Percentiles rank a stretch among this genome's conserved stretches.
Conservation (phyloP, 2,797 vertebrate genomes). For the Rhabdophis nuchalis region DNA sequence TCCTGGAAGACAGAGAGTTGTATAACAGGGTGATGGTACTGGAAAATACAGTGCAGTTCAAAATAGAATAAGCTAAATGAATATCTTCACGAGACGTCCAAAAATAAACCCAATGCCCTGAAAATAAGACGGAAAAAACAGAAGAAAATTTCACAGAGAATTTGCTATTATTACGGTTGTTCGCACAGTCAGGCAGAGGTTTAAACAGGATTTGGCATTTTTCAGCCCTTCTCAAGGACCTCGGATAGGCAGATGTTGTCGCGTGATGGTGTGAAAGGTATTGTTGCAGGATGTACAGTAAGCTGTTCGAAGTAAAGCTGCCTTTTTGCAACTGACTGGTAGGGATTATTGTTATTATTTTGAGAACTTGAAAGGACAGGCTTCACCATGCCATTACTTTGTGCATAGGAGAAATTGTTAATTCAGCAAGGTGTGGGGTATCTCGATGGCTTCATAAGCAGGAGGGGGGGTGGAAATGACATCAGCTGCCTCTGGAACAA, state of each 20-base stretch:
- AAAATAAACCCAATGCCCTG: not conserved
- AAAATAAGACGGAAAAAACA: not conserved
- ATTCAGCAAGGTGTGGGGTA: not conserved
- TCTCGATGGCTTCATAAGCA: slow-evolving; percentile 49
- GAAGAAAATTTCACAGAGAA: not conserved
- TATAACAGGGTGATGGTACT: not conserved
- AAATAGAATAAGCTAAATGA: not conserved
- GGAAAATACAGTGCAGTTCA: not conserved
- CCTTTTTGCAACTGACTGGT: not conserved
- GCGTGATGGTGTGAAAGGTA: not conserved
- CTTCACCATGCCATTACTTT: slow-evolving; percentile 36
- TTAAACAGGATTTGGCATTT: not conserved
- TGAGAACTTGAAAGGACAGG: not conserved
- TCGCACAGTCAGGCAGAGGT: not conserved
- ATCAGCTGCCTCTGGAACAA: slow-evolving; percentile 68
- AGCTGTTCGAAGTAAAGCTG: not conserved
- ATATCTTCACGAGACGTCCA: not conserved
- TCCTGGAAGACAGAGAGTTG: not conserved
- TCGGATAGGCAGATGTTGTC: not conserved
- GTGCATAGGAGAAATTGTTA: slow-evolving; percentile 26
- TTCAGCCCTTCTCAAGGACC: not conserved
- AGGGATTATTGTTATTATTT: not conserved
- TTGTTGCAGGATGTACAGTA: not conserved
- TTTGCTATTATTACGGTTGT: not conserved
- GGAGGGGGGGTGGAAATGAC: slow-evolving; percentile 49